Conservation (phyloP, 2,797 vertebrate species). For the Hippocampus kuda region DNA sequence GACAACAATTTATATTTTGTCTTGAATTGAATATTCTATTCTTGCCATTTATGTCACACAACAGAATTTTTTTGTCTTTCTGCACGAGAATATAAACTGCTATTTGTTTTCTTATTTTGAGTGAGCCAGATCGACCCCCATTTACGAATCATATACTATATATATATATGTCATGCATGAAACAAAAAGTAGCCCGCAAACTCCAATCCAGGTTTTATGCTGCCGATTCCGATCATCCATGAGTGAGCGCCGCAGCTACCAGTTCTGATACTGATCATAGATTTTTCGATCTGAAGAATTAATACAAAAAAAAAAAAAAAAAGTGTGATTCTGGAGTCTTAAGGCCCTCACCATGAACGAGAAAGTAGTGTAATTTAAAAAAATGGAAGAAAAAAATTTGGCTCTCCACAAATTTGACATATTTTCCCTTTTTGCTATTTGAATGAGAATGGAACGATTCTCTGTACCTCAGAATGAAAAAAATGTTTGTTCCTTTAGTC, state of each 20-base stretch:
- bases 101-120: neutral
- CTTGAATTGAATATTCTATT: neutral
- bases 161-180: too few species aligned
- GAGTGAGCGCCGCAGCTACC: too few species aligned
- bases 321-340: neutral
- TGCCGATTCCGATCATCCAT: too few species aligned
- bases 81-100: too few species aligned
- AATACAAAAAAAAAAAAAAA: neutral
- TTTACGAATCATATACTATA: too few species aligned
- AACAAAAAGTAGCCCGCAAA: too few species aligned
- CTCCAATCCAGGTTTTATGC: too few species aligned
- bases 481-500: neutral
- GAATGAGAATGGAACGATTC: neutral
- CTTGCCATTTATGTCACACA: neutral
- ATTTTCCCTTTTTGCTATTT: neutral
- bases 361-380: neutral
- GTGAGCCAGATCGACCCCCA: neutral
- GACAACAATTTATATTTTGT: neutral
- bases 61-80: neutral
- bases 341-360: neutral
- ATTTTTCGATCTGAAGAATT: neutral
- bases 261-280: too few species aligned
- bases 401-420: too few species aligned
- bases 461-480: neutral
- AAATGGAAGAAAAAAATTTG: neutral